phyloP scores from a whole-genome alignment of 2,113 vertebrate species.

The Leucopternis melanops region DNA sequence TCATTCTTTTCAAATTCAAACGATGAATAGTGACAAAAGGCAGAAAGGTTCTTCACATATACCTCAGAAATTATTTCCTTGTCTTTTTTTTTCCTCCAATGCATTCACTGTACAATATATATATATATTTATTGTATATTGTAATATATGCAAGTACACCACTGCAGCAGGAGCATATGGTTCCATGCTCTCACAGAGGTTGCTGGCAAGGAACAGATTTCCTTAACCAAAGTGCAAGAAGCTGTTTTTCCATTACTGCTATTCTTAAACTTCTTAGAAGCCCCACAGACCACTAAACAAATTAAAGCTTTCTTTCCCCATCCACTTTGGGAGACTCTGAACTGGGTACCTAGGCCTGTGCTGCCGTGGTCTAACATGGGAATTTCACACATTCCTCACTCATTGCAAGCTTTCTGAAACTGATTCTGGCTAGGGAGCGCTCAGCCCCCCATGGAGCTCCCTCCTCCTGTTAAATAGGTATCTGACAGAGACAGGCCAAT shows the following conservation, averaged over 20 bases:
- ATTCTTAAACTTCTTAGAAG: background rate
- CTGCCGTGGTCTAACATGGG: background rate
- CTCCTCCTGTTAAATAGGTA: background rate
- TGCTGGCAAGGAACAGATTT: background rate
- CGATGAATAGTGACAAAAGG: background rate
- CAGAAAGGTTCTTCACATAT: background rate
- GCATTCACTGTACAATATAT: background rate
- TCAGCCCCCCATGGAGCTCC: background rate
- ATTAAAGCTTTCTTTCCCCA: background rate
- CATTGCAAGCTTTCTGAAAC: background rate
- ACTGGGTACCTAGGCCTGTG: background rate
- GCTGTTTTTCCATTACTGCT: background rate
- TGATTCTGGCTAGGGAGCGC: background rate
- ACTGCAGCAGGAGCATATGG: background rate
- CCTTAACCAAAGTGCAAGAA: background rate
- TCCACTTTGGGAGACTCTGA: background rate
- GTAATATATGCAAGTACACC: background rate
- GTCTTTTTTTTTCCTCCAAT: rapidly evolving
- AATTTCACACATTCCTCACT: background rate
- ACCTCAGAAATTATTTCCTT: background rate
- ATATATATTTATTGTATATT: background rate
- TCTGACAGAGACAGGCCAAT: background rate
- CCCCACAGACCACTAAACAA: background rate
- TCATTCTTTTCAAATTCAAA: background rate
- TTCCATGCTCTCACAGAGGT: background rate